Evolutionary conservation across 2,797 vertebrate species (phyloP).

Genomic region (Podarcis siculus): DNA sequence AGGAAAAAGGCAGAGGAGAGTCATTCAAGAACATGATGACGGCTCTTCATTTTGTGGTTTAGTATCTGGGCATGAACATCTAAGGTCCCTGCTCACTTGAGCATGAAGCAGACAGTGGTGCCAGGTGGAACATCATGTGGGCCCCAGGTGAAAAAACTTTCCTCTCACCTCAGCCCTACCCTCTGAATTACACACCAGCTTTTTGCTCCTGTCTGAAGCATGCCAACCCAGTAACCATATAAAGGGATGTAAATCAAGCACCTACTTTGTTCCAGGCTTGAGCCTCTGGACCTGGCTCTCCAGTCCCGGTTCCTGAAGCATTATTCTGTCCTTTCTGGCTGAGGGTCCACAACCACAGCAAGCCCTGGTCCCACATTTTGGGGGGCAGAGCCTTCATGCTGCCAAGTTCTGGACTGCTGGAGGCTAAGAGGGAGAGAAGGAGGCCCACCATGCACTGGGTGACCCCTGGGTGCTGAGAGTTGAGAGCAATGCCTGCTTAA

Average conservation of each 20-base stretch:
- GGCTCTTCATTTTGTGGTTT: background rate
- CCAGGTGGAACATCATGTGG: background rate
- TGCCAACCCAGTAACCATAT: background rate
- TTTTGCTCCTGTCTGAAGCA: background rate
- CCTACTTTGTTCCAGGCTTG: conserved; percentile 33
- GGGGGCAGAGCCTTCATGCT: background rate
- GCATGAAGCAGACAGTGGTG: no score
- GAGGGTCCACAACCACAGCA: background rate
- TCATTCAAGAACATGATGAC: background rate
- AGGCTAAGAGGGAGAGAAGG: background rate
- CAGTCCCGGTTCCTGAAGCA: background rate
- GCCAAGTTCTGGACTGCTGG: background rate
- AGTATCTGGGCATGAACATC: background rate
- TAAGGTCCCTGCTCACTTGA: background rate
- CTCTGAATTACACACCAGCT: conserved; percentile 3
- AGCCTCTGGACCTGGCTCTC: background rate
- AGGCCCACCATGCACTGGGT: background rate
- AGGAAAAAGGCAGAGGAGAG: background rate
- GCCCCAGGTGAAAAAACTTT: background rate
- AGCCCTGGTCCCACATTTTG: background rate
- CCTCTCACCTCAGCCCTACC: conserved; percentile 11
- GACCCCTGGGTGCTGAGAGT: no score
- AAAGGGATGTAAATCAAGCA: conserved; percentile 35
- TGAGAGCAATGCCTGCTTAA: background rate
- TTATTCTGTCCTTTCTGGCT: background rate